Percentiles rank a stretch among this genome's conserved stretches.
Conservation (phyloP, 2,113 vertebrate genomes). For the Psammodynastes pulverulentus region DNA sequence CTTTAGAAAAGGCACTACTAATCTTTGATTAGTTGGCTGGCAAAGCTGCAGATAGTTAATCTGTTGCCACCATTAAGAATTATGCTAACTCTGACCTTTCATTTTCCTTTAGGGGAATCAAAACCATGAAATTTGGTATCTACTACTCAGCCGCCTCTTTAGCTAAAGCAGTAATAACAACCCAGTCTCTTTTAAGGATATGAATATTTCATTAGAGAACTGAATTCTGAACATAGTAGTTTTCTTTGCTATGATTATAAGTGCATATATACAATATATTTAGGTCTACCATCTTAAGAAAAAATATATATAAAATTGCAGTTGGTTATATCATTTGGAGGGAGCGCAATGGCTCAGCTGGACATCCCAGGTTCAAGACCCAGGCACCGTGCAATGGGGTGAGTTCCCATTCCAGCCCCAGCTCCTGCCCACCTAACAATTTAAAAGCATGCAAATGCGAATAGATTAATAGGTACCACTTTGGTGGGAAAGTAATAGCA, state of each 20-base stretch:
- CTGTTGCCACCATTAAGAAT: slow-evolving; percentile 23
- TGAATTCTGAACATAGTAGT: background rate
- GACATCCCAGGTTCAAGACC: background rate
- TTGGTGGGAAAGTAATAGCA: background rate
- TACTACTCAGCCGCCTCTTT: background rate
- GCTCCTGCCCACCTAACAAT: background rate
- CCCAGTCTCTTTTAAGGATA: background rate
- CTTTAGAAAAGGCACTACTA: slow-evolving; percentile 33
- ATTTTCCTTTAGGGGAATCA: slow-evolving; percentile 25
- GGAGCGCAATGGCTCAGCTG: background rate
- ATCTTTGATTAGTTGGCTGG: slow-evolving; percentile 36
- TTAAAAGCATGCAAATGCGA: background rate
- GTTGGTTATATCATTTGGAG: background rate
- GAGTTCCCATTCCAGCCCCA: background rate
- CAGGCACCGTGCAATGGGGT: background rate
- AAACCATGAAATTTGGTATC: slow-evolving; percentile 11
- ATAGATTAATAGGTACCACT: background rate
- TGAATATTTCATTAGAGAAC: slow-evolving; percentile 5
- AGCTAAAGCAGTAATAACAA: background rate
- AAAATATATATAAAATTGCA: background rate
- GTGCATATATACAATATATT: background rate
- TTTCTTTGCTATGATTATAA: background rate
- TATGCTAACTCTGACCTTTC: slow-evolving; percentile 28
- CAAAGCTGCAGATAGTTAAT: slow-evolving; percentile 28
- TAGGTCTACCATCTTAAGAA: background rate